Percentiles rank a stretch among this genome's conserved stretches.
These are phyloP conservation scores for Alviniconcha marisindica DNA, from an alignment of 1,140 invertebrate genomes.

Conservation along the genomic window DNA sequence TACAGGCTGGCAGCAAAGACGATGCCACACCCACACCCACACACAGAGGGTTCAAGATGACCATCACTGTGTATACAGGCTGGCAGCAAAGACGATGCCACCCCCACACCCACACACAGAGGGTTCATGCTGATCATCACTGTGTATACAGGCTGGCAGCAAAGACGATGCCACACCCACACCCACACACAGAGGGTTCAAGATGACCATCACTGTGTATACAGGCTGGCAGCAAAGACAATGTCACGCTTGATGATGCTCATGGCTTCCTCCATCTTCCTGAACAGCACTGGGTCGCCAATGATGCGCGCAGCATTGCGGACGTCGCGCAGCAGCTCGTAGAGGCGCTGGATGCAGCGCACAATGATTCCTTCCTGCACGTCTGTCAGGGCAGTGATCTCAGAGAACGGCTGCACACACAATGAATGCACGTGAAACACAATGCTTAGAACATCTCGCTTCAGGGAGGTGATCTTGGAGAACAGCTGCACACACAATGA, in stretches of 20 bases:
- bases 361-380: conserved; percentile 99
- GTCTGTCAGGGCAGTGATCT: conserved; percentile 94
- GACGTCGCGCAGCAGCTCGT: conserved; percentile 93
- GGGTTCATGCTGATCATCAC: too few relatives aligned
- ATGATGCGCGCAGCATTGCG: conserved; percentile 93
- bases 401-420: conserved; percentile 86
- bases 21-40: neutral
- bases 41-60: neutral
- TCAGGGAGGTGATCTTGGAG: neutral
- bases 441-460: too few relatives aligned
- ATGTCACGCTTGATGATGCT: conserved; percentile 97
- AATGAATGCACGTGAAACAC: conserved; percentile 13
- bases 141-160: too few relatives aligned
- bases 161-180: neutral
- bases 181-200: neutral
- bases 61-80: neutral
- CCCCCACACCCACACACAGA: neutral
- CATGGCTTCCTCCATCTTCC: conserved; percentile 97
- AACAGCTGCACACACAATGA: neutral
- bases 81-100: neutral
- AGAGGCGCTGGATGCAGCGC: conserved; percentile 95
- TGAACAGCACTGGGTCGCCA: conserved; percentile 91
- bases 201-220: conserved; percentile 82
- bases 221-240: conserved; percentile 97
- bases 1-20: too few relatives aligned